Conservation (phyloP, 2,113 vertebrate species). For the Podarcis raffonei region DNA sequence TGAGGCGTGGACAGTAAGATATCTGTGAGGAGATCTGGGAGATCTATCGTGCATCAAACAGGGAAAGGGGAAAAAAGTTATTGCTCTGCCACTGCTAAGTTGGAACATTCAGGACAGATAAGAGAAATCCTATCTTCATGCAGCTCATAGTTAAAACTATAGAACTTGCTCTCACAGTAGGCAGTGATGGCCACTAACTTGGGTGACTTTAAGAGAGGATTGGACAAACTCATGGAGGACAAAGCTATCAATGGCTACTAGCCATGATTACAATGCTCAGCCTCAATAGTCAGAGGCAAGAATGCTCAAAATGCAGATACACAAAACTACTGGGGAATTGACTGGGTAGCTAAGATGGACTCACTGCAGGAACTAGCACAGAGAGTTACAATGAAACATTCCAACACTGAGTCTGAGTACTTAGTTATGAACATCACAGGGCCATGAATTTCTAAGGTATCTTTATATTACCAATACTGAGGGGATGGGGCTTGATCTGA, state of each 20-base stretch:
- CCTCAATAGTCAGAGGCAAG: too few relatives aligned
- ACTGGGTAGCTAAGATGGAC: background rate
- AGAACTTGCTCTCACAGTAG: too few relatives aligned
- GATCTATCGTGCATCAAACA: constrained; percentile 78
- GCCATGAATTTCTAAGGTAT: background rate
- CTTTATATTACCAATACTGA: background rate
- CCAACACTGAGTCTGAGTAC: background rate
- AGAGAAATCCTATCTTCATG: too few relatives aligned
- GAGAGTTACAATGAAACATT: background rate
- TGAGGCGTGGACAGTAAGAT: constrained; percentile 89
- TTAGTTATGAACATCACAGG: background rate
- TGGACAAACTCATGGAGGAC: too few relatives aligned
- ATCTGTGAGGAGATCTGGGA: constrained; percentile 87
- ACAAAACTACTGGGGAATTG: background rate
- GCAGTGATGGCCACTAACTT: too few relatives aligned
- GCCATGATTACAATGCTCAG: background rate
- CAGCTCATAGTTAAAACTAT: too few relatives aligned
- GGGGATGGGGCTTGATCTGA: background rate
- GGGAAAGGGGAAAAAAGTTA: background rate
- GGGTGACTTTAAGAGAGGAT: too few relatives aligned
- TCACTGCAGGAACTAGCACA: background rate
- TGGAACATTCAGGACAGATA: too few relatives aligned
- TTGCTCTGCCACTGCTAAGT: background rate
- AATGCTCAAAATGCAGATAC: background rate
- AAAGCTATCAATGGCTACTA: too few relatives aligned